A percentile compares a stretch with the other conserved stretches of the same genome.
Evolutionary conservation across 2,888 invertebrate species (phyloP).

Genomic region (Tetranychus piercei): DNA sequence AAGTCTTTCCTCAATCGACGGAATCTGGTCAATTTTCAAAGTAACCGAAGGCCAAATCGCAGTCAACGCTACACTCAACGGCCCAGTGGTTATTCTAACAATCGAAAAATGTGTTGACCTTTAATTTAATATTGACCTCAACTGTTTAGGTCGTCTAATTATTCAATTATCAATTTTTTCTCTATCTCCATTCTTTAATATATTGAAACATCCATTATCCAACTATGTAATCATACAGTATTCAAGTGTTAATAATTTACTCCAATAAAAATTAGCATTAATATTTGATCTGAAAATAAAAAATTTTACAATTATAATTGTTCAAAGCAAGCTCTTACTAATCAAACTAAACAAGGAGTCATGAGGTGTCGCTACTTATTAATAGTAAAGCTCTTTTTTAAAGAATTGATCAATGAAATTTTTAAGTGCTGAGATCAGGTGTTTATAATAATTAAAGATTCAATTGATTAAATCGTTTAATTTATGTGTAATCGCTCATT

Average conservation of each 20-base stretch:
- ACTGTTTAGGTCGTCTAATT: too few species aligned
- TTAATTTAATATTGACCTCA: not conserved
- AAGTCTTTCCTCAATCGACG: constrained; percentile 25
- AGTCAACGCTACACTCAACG: constrained; percentile 9
- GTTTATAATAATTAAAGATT: not conserved
- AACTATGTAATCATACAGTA: too few species aligned
- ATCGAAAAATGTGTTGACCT: constrained; percentile 17
- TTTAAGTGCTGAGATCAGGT: not conserved
- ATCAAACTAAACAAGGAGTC: not conserved
- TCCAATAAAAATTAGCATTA: not conserved
- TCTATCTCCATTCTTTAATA: too few species aligned
- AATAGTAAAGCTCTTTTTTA: not conserved
- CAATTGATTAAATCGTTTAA: not conserved
- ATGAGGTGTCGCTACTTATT: not conserved
- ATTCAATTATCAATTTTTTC: too few species aligned
- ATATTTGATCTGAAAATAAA: not conserved
- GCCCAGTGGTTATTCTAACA: constrained; percentile 17
- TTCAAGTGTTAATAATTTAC: not conserved
- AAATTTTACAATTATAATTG: not conserved
- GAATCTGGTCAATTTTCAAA: constrained; percentile 23
- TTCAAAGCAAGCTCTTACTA: not conserved
- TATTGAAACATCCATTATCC: too few species aligned
- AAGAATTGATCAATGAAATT: not conserved
- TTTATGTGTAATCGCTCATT: not conserved
- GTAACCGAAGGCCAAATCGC: constrained; percentile 14